These are phyloP conservation scores for Cotesia chilonis DNA, from an alignment of 1,140 invertebrate species.

Conservation along the genomic window DNA sequence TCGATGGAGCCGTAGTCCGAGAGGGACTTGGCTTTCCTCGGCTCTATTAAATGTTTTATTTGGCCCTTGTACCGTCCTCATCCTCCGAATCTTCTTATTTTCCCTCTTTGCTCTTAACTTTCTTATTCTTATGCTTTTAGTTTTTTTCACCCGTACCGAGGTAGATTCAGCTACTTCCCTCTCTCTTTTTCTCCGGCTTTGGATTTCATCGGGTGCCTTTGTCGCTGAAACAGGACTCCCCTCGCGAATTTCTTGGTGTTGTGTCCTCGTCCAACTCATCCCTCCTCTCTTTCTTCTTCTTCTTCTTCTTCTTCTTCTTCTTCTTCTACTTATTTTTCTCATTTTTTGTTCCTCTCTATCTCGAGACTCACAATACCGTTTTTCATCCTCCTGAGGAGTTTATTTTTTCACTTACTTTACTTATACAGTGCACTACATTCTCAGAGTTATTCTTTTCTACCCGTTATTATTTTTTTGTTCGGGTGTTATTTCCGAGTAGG, in stretches of 20 bases:
- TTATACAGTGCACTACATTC: not conserved
- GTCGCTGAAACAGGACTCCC: slow-evolving; percentile 9
- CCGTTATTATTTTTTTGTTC: slow-evolving; percentile 15
- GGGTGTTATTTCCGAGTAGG: slow-evolving; percentile 15
- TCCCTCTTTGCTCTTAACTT: slow-evolving; percentile 33
- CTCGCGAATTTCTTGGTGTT: not conserved
- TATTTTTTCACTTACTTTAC: not conserved
- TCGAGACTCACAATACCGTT: too few relatives aligned
- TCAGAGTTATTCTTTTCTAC: not conserved
- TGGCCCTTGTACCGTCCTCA: slow-evolving; percentile 18
- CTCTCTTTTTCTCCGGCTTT: not conserved
- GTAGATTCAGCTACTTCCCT: not conserved
- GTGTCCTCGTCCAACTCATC: not conserved
- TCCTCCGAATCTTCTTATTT: slow-evolving; percentile 19
- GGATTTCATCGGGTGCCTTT: slow-evolving; percentile 9
- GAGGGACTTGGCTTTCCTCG: slow-evolving; percentile 24
- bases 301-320: not conserved
- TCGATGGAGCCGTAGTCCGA: slow-evolving; percentile 47
- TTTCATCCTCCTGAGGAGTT: too few relatives aligned
- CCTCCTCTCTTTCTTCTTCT: not conserved
- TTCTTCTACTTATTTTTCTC: slow-evolving; percentile 10
- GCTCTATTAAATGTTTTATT: slow-evolving; percentile 47
- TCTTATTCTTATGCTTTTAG: slow-evolving; percentile 23
- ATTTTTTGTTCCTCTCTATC: not conserved
- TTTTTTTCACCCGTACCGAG: slow-evolving; percentile 3